A percentile compares a stretch with the other conserved stretches of the same genome.
phyloP scores from a whole-genome alignment of 2,888 invertebrate genomes.

The Chymomyza amoena region DNA sequence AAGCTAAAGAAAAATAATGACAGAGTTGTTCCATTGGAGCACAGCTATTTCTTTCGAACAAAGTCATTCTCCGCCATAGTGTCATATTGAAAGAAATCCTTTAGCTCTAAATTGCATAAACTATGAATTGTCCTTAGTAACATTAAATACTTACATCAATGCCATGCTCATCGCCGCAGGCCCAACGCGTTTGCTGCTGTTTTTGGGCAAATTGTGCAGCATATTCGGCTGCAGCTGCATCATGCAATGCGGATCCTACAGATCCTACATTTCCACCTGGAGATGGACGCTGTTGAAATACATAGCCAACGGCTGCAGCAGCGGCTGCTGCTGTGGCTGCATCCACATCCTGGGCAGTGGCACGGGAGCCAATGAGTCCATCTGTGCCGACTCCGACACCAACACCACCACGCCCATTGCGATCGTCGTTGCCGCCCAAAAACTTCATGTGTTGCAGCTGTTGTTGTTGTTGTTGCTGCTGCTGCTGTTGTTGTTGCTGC shows the following conservation, averaged over 20 bases:
- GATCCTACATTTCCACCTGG: conserved; percentile 57
- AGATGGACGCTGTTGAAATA: conserved; percentile 81
- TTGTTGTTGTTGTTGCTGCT: conserved; percentile 60
- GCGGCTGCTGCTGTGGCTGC: conserved; percentile 79
- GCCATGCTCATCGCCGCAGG: conserved; percentile 91
- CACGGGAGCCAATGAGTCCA: conserved; percentile 42
- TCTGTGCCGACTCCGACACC: conserved; percentile 57
- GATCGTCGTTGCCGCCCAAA: conserved; percentile 86
- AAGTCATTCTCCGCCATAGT: too few species aligned
- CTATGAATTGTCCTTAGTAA: too few species aligned
- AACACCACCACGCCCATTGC: conserved; percentile 80
- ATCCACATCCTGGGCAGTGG: conserved; percentile 86
- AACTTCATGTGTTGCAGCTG: conserved; percentile 85
- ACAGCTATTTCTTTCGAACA: too few species aligned
- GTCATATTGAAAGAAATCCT: too few species aligned
- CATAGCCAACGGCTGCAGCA: conserved; percentile 91
- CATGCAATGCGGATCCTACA: conserved; percentile 79
- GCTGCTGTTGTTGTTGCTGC: conserved; percentile 42
- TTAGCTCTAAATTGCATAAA: too few species aligned
- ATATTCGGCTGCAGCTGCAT: conserved; percentile 84
- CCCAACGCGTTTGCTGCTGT: conserved; percentile 88
- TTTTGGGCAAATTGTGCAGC: conserved; percentile 84
- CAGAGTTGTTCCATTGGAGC: too few species aligned
- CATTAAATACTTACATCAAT: conserved; percentile 85
- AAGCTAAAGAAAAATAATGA: too few species aligned